A percentile compares a stretch with the other conserved stretches of the same genome.
These are phyloP conservation scores for Chaenocephalus aceratus DNA, from an alignment of 2,113 vertebrate genomes.

Conservation along the genomic window DNA sequence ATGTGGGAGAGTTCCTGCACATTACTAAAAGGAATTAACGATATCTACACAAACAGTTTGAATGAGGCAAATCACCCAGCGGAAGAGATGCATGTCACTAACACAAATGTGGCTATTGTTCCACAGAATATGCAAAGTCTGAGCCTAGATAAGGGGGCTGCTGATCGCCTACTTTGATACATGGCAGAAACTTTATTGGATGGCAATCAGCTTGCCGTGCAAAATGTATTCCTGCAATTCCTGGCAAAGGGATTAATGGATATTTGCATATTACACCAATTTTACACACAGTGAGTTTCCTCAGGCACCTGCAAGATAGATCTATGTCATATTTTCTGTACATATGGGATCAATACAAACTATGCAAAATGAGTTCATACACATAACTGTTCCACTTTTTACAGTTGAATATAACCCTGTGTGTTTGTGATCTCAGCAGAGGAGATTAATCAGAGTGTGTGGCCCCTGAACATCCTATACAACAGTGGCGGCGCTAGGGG, in stretches of 20 bases:
- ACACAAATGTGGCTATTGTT: slow-evolving; percentile 58
- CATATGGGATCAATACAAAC: slow-evolving; percentile 11
- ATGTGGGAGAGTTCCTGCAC: slow-evolving; percentile 62
- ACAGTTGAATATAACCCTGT: no score
- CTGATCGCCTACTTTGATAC: slow-evolving; percentile 66
- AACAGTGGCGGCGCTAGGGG: no score
- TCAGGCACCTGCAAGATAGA: slow-evolving; percentile 37
- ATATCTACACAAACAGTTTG: slow-evolving; percentile 63
- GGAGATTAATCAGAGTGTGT: no score
- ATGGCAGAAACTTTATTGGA: slow-evolving; percentile 70
- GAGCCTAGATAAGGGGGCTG: slow-evolving; percentile 56
- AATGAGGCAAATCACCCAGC: slow-evolving; percentile 58
- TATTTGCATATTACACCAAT: slow-evolving; percentile 55
- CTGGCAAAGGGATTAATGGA: slow-evolving; percentile 48
- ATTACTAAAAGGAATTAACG: slow-evolving; percentile 80
- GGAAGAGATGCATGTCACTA: slow-evolving; percentile 49
- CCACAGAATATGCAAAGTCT: slow-evolving; percentile 74
- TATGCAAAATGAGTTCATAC: slow-evolving; percentile 2
- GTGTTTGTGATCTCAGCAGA: no score
- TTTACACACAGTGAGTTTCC: slow-evolving; percentile 38
- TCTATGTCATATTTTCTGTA: slow-evolving; percentile 13
- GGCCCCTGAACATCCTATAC: no score
- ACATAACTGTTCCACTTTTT: background rate
- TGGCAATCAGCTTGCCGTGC: slow-evolving; percentile 53
- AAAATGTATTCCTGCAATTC: slow-evolving; percentile 60